Evolutionary conservation across 2,888 invertebrate species (phyloP), one percentile per base, ranked within the genome.

Genomic region (Galeopsomyia nigrocyanea): DNA sequence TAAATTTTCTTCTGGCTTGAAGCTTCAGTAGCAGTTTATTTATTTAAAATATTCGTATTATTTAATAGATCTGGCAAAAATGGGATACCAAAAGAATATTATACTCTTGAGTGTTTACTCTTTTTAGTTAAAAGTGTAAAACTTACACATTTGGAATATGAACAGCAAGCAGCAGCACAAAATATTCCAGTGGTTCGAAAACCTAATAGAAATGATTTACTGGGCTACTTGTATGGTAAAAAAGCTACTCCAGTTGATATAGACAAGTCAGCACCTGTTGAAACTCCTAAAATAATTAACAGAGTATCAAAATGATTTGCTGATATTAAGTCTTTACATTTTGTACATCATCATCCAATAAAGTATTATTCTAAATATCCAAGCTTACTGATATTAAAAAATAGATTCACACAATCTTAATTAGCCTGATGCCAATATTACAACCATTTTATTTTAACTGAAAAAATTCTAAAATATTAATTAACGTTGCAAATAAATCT

Each of bases 181-280:
- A 96, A 95, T 86, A 97, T 98, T 80, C 95, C 97, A 57, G 96
- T 95, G 63, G 98, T 99, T 26, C 93, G 97, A 82, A 93, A 98
- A 80, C 98, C 98, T 10, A 98, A 99, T 90, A 92, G 98, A 87
- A 98, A 97, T 87, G 98, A 98, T 85, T 88, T 99, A 55, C 87
- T 99, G 82, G 95, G 96, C 13, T 99, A 97, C 87, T 90, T 99
- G 75, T 97, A 97, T 90, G 98, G 98, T 6, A 98, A 98, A 88
- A 95, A 96, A 3, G 91, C 92, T 0, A 94, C 96, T 67, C 96
- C 97, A 81, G 91, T 94, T 47, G 96, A 95, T 78, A 98, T 99
- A 84, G 98, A 99, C 87, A 98, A 98, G 87, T 97, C 97, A 87
- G 98, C 98, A 22, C 98, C 98, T 0, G 88, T 98, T 76, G 98